Percentiles rank a stretch among this genome's conserved stretches.
Conservation (phyloP, 2,113 vertebrate species). For the Tylochromis polylepis region DNA sequence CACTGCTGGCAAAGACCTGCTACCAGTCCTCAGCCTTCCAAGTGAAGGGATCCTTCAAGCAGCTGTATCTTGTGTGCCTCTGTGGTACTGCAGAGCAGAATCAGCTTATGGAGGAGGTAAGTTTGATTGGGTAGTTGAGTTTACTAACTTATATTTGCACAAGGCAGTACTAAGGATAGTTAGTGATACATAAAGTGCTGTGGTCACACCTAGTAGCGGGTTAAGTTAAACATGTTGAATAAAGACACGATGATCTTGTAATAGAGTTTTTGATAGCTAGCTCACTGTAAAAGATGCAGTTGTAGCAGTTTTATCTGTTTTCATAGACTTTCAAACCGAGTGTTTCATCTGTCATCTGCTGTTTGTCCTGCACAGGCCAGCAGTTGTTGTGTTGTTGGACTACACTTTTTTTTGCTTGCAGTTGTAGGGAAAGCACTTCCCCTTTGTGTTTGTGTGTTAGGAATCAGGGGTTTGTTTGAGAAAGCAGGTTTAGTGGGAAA, state of each 20-base stretch:
- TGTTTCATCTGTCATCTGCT: not conserved
- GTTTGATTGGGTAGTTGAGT: not conserved
- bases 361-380: not conserved
- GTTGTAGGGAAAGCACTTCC: too few species aligned
- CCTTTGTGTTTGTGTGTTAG: not conserved
- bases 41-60: constrained; percentile 85
- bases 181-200: not conserved
- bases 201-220: not conserved
- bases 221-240: too few species aligned
- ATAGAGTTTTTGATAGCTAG: too few species aligned
- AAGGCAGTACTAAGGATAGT: not conserved
- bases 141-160: not conserved
- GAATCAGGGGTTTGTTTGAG: not conserved
- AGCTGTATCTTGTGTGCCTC: constrained; percentile 91
- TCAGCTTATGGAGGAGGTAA: constrained; percentile 88
- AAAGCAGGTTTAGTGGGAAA: not conserved
- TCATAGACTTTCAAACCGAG: not conserved
- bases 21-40: constrained; percentile 82
- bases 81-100: constrained; percentile 85
- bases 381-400: not conserved
- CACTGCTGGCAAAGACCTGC: constrained; percentile 86
- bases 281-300: too few species aligned
- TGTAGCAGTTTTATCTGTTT: not conserved
- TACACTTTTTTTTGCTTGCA: too few species aligned
- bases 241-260: too few species aligned